Conservation (phyloP, 2,113 vertebrate genomes). For the Peromyscus californicus region DNA sequence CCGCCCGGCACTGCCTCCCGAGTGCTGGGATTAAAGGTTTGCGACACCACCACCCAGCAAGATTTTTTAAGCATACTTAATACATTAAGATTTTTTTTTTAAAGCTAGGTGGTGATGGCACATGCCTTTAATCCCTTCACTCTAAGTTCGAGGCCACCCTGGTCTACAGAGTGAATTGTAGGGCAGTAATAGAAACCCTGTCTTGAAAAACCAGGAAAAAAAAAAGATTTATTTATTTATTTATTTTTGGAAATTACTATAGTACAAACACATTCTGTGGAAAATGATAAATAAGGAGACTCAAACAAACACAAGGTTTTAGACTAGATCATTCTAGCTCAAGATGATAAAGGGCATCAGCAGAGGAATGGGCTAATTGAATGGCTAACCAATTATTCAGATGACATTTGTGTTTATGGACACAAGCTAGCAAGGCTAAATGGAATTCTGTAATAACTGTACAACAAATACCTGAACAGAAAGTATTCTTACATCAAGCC, state of each 20-base stretch:
- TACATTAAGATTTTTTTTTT: not conserved
- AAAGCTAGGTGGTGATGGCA: too few species aligned
- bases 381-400: conserved; percentile 1
- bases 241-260: not conserved
- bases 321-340: not conserved
- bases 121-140: not conserved
- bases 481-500: conserved; percentile 8
- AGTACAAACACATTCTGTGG: not conserved
- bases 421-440: not conserved
- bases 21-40: too few species aligned
- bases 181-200: not conserved
- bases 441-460: not conserved
- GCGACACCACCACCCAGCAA: too few species aligned
- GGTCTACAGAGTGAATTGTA: not conserved
- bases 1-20: too few species aligned
- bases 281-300: conserved; percentile 25
- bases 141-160: not conserved
- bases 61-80: not conserved
- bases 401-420: not conserved
- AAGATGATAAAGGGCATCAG: conserved; percentile 23
- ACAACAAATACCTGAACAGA: not conserved
- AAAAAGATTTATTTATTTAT: not conserved
- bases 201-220: not conserved
- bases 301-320: conserved; percentile 25
- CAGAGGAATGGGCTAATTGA: not conserved